A percentile compares a stretch with the other conserved stretches of the same genome.
Conservation (phyloP, 2,888 invertebrate genomes). For the Parnassius smintheus region DNA sequence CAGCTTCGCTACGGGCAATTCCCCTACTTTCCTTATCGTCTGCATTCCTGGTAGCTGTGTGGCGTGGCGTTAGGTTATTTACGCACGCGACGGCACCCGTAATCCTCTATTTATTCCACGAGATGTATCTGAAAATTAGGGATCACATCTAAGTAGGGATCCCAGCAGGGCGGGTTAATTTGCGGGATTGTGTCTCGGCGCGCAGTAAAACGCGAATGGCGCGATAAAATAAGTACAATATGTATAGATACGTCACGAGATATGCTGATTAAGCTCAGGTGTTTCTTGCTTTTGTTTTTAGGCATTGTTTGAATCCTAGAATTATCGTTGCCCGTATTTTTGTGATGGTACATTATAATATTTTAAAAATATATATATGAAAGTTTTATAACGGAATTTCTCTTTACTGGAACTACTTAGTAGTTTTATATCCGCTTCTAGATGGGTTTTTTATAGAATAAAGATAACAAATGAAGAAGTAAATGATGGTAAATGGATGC, state of each 20-base stretch:
- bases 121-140: conserved; percentile 81
- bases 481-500: no score
- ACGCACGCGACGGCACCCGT: conserved; percentile 72
- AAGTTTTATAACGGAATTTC: no score
- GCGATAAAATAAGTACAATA: conserved; percentile 45
- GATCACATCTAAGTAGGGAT: conserved; percentile 66
- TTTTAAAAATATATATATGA: no score
- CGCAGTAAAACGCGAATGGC: conserved; percentile 43
- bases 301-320: no score
- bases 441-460: no score
- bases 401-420: no score
- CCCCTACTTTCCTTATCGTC: conserved; percentile 66
- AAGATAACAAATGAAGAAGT: no score
- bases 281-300: conserved; percentile 33
- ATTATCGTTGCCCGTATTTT: no score
- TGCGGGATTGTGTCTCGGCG: conserved; percentile 46
- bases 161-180: conserved; percentile 62
- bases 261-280: conserved; percentile 44
- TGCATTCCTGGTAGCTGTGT: conserved; percentile 51
- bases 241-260: conserved; percentile 47
- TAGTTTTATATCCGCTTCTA: no score
- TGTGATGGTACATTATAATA: no score
- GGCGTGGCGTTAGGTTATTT: conserved; percentile 75
- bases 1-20: conserved; percentile 56
- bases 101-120: conserved; percentile 79